Percentiles rank a stretch among this genome's conserved stretches.
phyloP scores from a whole-genome alignment of 2,888 invertebrate species.

The Phanerotoma sp. region DNA sequence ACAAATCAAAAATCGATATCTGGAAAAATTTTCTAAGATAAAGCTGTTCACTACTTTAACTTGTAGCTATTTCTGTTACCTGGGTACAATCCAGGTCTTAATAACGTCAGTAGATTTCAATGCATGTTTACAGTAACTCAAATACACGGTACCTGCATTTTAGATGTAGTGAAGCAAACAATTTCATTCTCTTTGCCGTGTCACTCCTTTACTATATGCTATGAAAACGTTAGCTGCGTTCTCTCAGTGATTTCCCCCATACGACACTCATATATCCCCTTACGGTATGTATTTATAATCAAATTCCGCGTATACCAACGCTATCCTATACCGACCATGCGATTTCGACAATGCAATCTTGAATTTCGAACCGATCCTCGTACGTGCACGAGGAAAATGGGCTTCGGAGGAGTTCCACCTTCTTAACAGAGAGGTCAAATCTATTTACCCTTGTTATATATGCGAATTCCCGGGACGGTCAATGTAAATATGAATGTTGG shows the following conservation, averaged over 20 bases:
- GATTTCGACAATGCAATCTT: conserved; percentile 40
- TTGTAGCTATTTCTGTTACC: conserved; percentile 41
- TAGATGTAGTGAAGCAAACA: conserved; percentile 55
- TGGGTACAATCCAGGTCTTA: conserved; percentile 44
- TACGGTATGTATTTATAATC: conserved; percentile 57
- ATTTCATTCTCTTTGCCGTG: too few species aligned
- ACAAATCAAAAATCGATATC: conserved; percentile 8
- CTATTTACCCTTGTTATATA: conserved; percentile 16
- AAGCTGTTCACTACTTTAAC: neutral
- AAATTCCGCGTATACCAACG: conserved; percentile 46
- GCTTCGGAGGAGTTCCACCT: conserved; percentile 28
- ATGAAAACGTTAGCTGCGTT: too few species aligned
- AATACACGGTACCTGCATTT: conserved; percentile 53
- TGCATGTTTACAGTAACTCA: conserved; percentile 52
- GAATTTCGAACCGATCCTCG: conserved; percentile 50
- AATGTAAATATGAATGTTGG: conserved; percentile 59
- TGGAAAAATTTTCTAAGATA: neutral
- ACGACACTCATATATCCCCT: conserved; percentile 33
- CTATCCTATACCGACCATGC: conserved; percentile 22
- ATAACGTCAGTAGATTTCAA: conserved; percentile 45
- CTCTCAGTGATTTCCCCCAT: too few species aligned
- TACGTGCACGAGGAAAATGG: conserved; percentile 38
- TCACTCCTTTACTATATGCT: too few species aligned
- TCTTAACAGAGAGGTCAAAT: conserved; percentile 20
- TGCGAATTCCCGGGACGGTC: conserved; percentile 55